Conservation (phyloP, 2,797 vertebrate species). For the Synaphobranchus kaupii region DNA sequence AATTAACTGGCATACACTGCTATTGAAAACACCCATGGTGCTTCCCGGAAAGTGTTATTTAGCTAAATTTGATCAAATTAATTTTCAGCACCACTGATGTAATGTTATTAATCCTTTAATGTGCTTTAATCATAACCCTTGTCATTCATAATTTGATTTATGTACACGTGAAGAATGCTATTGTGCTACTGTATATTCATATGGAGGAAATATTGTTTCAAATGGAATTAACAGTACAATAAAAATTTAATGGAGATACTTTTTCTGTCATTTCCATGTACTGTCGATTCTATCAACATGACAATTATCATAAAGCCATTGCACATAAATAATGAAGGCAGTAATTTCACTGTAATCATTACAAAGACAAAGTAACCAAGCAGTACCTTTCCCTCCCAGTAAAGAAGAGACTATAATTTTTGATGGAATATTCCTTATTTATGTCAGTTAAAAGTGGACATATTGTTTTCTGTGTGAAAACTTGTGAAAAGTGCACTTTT, state of each 20-base stretch:
- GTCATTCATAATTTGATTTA: conserved; percentile 58
- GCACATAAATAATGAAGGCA: neutral
- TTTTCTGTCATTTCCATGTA: neutral
- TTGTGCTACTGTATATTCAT: conserved; percentile 35
- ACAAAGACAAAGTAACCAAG: neutral
- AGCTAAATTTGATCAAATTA: conserved; percentile 57
- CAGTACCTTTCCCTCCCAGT: neutral
- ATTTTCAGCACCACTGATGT: conserved; percentile 51
- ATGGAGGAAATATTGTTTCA: conserved; percentile 30
- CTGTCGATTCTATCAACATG: neutral
- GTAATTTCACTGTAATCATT: neutral
- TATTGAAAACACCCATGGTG: conserved; percentile 45
- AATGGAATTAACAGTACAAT: conserved; percentile 11
- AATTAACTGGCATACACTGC: conserved; percentile 42
- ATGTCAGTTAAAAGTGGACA: neutral
- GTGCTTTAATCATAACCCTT: conserved; percentile 56
- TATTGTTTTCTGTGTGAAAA: neutral
- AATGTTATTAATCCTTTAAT: conserved; percentile 62
- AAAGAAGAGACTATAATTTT: neutral
- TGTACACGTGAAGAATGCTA: conserved; percentile 45
- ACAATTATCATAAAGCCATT: conserved; percentile 22
- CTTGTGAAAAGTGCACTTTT: neutral
- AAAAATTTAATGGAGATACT: neutral
- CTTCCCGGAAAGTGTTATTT: conserved; percentile 52
- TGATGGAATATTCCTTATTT: neutral